These are phyloP conservation scores for Zaprionus nigranus DNA, from an alignment of 1,140 invertebrate genomes.

Conservation along the genomic window DNA sequence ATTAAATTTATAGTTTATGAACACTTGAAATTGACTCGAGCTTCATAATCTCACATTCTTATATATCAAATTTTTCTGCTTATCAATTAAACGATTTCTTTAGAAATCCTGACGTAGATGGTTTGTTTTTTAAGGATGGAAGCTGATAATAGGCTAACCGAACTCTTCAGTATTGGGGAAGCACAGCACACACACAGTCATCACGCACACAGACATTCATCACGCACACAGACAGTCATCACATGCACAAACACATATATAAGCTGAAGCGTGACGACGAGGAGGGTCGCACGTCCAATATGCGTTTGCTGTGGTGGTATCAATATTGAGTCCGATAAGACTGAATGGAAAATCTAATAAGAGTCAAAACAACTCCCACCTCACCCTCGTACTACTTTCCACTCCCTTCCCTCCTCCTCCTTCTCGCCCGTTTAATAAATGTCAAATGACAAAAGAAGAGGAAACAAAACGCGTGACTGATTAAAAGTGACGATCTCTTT, in stretches of 20 bases:
- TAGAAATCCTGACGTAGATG: neutral
- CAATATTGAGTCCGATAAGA: constrained; percentile 30
- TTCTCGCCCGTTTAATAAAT: neutral
- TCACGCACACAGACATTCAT: neutral
- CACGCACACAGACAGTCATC: neutral
- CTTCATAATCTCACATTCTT: no score
- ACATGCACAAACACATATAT: neutral
- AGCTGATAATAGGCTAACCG: neutral
- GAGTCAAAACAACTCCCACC: constrained; percentile 22
- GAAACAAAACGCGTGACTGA: constrained; percentile 15
- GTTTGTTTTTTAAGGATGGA: neutral
- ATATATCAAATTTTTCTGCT: no score
- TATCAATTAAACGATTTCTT: no score
- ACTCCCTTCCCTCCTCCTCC: neutral
- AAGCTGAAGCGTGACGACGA: constrained; percentile 14
- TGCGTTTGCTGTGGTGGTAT: constrained; percentile 2
- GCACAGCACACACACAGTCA: neutral
- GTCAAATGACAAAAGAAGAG: constrained; percentile 9
- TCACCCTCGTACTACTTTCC: neutral
- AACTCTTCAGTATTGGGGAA: constrained; percentile 1
- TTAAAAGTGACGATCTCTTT: constrained; percentile 31
- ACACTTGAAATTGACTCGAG: no score
- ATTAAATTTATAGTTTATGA: no score
- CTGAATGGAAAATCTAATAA: constrained; percentile 37
- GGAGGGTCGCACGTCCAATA: constrained; percentile 26